Evolutionary conservation across 2,113 vertebrate genomes (phyloP), one percentile per base, ranked within the genome.

Genomic region (Arenaria interpres): DNA sequence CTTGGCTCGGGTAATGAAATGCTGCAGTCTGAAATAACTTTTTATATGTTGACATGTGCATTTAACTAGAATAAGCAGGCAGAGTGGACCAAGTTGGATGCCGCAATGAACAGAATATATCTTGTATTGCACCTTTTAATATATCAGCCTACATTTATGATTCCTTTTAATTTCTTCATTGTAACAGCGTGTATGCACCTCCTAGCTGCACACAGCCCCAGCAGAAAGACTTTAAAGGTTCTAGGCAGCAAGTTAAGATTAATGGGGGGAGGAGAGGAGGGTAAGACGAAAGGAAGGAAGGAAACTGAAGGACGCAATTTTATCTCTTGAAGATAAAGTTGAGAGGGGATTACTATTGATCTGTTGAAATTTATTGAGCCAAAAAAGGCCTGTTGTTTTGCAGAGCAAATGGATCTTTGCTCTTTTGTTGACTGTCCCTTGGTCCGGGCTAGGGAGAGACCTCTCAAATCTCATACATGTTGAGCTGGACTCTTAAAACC

Each of bases 11-110:
- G 67, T 51, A 95, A 59, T 54, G 74, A 97, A 96, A 96, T 45
- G 37, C 92, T 96, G 80, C 87, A 93, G 93, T 95, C 95, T 95
- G 95, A 97, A 97, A 97, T 96, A 97, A 89, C 94, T 96, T 96
- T 96, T 96, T 93, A 88, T 95, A 93, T 88, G 91, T 97, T 97
- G 95, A 96, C 96, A 96, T 97, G 88, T 89, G 89, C 82, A 53
- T 97, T 88, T 85, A 94, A 96, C 83, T 86, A 93, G 93, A 93
- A 94, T 87, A 96, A 95, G 89, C 62, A 89, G 95, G 75, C 85
- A 76, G 83, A 95, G 73, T 68, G 33, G 86, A 96, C 86, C 59
- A 45, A 82, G 89, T 19, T 85, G 81, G 71, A 93, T 79, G 88
- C 81, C 76, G 71, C 84, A 50, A 56, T 14, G 89, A 94, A 95